Percentiles rank a stretch among this genome's conserved stretches.
phyloP scores from a whole-genome alignment of 2,888 invertebrate genomes.

The Conistra vaccinii region DNA sequence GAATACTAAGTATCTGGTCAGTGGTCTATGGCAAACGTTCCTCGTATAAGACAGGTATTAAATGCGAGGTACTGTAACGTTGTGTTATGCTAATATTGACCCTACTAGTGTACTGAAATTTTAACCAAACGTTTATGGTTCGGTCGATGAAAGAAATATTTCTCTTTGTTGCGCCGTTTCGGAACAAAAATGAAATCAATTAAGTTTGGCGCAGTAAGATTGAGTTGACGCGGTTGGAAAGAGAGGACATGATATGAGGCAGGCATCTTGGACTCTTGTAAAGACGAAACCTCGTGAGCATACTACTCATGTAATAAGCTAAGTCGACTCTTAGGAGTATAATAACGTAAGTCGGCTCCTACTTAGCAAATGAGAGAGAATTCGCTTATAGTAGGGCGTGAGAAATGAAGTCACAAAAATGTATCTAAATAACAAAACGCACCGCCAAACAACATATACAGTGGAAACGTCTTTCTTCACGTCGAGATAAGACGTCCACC shows the following conservation, averaged over 20 bases:
- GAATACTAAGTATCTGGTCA: constrained; percentile 47
- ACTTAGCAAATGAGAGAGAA: too few species aligned
- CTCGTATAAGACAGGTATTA: constrained; percentile 51
- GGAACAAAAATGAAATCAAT: not conserved
- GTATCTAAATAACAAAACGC: not conserved
- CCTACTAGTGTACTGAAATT: constrained; percentile 23
- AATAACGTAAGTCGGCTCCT: too few species aligned
- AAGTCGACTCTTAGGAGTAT: too few species aligned
- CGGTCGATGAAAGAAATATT: constrained; percentile 11
- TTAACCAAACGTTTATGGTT: constrained; percentile 16
- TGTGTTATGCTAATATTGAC: constrained; percentile 51
- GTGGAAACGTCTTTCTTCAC: constrained; percentile 45
- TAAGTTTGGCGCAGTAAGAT: not conserved
- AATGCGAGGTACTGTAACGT: constrained; percentile 23
- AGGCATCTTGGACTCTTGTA: not conserved
- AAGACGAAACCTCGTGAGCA: not conserved
- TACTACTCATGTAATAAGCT: too few species aligned
- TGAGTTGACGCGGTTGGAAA: not conserved
- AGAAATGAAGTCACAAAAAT: not conserved
- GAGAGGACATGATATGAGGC: too few species aligned
- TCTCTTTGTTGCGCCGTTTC: not conserved
- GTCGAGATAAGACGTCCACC: constrained; percentile 51
- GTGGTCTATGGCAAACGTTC: constrained; percentile 40
- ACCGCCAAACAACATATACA: constrained; percentile 6
- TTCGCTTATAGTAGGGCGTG: too few species aligned